Percentiles rank a stretch among this genome's conserved stretches.
phyloP scores from a whole-genome alignment of 2,888 invertebrate genomes.

The Ametastegia equiseti region DNA sequence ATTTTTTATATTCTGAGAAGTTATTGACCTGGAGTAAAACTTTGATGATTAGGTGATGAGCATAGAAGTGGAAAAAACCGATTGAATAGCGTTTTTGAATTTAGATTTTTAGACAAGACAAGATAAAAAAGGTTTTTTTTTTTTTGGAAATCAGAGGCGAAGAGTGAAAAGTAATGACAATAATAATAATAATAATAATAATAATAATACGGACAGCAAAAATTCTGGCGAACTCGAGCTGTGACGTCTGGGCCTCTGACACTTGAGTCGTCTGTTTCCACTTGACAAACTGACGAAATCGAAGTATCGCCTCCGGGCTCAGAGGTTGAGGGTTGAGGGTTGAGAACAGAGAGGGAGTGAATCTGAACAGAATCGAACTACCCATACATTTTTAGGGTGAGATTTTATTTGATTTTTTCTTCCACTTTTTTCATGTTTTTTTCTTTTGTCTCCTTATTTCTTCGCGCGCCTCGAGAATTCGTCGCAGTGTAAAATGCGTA shows the following conservation, averaged over 20 bases:
- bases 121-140: not conserved
- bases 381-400: not conserved
- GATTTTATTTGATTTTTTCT: not conserved
- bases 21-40: no score
- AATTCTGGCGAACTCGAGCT: not conserved
- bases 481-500: not conserved
- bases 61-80: no score
- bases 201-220: not conserved
- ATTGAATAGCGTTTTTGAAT: not conserved
- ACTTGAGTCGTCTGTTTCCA: conserved; percentile 31
- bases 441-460: not conserved
- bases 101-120: not conserved
- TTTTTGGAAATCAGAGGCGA: not conserved
- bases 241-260: conserved; percentile 14
- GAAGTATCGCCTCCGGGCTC: conserved; percentile 2
- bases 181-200: not conserved
- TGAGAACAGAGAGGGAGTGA: not conserved
- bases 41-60: no score
- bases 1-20: no score
- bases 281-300: conserved; percentile 25
- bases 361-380: not conserved
- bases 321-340: not conserved
- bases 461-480: not conserved
- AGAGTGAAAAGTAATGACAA: not conserved
- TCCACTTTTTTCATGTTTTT: no score